Evolutionary conservation across 1,140 invertebrate genomes (phyloP), one percentile per base, ranked within the genome.

Genomic region (Ericerus pela): DNA sequence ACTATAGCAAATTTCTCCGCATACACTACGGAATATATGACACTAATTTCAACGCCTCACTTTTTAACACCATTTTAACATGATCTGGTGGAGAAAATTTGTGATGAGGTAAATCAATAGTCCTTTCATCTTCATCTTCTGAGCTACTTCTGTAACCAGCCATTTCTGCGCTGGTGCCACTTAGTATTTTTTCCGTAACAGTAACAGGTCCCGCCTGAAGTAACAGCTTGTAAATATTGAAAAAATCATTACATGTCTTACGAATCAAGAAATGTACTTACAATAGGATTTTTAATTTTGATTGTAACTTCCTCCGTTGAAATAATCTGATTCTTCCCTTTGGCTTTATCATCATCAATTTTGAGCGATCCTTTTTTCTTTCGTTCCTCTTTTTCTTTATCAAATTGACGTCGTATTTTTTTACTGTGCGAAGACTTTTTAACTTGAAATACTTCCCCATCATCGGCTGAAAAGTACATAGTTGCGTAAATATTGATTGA

Each of bases 391-490:
- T 60, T 66, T 74, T 76, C 65, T 69, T 84, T 87, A 67, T 93
- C 87, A 63, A 88, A 71, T 63, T 87, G 80, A 66, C 86, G 88
- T 69, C 85, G 83, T 53, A 95, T 77, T 69, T 86, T 82, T 69
- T 90, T 87, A 70, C 89, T 93, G 61, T 93, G 85, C 12, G 84
- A 88, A 10, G 91, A 94, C 71, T 95, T 95, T 69, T 91, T 94
- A 30, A 95, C 84, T 77, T 91, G 85, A 71, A 96, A 95, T 33
- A 88, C 80, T 72, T 93, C 90, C 18, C 78, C 83, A 65, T 88
- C 87, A 64, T 87, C 87, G 64, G 82, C 85, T 66, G 18, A 28
- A 53, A 53, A 56, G 38, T 31, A 51, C 53, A 57, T 54, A 18
- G 24, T 43, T 38, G 56, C 53, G 57, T 31, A 22, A 24, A 24